These are phyloP conservation scores for Vannuccia rotundouncinata DNA, from an alignment of 2,888 invertebrate species.

Conservation along the genomic window DNA sequence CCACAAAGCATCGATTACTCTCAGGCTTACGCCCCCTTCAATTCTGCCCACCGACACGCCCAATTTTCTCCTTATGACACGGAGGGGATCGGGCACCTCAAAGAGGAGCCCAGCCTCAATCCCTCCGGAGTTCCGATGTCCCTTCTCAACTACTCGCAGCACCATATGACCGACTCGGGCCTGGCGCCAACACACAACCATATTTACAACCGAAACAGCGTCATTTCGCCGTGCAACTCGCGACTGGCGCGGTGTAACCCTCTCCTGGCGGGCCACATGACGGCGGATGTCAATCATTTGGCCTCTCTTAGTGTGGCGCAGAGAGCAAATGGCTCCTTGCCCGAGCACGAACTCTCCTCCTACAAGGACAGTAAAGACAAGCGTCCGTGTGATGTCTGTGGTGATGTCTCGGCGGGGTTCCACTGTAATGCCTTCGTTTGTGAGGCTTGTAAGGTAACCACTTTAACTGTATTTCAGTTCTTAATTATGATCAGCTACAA, in stretches of 20 bases:
- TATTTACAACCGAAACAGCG: no score
- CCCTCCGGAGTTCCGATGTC: neutral
- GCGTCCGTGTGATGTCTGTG: conserved; percentile 48
- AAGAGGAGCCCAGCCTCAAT: neutral
- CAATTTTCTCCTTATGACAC: neutral
- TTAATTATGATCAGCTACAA: no score
- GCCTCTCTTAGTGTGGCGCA: neutral
- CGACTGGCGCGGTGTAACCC: no score
- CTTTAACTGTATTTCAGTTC: no score
- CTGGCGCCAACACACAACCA: no score
- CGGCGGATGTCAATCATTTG: neutral
- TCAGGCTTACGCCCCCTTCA: neutral
- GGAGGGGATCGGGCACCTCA: neutral
- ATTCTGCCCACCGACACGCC: neutral
- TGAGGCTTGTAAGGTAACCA: conserved; percentile 49
- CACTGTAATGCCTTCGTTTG: conserved; percentile 53
- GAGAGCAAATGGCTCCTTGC: neutral
- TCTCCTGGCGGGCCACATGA: neutral
- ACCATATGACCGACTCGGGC: neutral
- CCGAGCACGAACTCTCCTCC: neutral
- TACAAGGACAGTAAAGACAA: conserved; percentile 45
- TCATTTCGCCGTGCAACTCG: no score
- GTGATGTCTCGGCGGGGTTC: conserved; percentile 51
- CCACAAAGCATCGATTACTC: neutral
- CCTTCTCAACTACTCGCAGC: neutral